phyloP scores from a whole-genome alignment of 2,113 vertebrate genomes.

The Colaptes auratus region DNA sequence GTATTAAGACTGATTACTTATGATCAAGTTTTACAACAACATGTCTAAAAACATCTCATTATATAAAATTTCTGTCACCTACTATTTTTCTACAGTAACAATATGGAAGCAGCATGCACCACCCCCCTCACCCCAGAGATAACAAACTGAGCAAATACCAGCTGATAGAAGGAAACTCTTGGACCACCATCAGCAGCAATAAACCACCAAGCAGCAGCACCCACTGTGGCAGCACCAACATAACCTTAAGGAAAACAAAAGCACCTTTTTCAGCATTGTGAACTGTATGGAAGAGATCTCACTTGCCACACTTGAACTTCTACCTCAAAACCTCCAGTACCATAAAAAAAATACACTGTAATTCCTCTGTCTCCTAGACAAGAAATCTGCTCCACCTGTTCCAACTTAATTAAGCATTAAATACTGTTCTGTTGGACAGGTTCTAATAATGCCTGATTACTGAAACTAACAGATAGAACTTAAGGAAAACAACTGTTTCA shows the following conservation, averaged over 20 bases:
- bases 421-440: not conserved
- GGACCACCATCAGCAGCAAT: slow-evolving; percentile 92
- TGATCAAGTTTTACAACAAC: not conserved
- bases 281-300: not conserved
- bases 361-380: not conserved
- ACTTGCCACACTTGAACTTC: not conserved
- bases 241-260: slow-evolving; percentile 82
- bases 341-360: not conserved
- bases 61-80: not conserved
- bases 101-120: not conserved
- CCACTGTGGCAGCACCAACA: slow-evolving; percentile 95
- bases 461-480: not conserved
- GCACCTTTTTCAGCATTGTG: not conserved
- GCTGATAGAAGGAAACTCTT: slow-evolving; percentile 91
- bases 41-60: not conserved
- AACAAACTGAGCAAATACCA: slow-evolving; percentile 79
- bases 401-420: not conserved
- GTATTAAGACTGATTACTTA: not conserved
- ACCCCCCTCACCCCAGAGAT: not conserved
- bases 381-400: not conserved
- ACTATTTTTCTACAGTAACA: not conserved
- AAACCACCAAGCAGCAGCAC: slow-evolving; percentile 98
- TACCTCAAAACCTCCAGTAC: not conserved
- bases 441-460: not conserved
- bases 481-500: not conserved